Evolutionary conservation across 2,888 invertebrate genomes (phyloP).

Genomic region (Gymnosoma rotundatum): DNA sequence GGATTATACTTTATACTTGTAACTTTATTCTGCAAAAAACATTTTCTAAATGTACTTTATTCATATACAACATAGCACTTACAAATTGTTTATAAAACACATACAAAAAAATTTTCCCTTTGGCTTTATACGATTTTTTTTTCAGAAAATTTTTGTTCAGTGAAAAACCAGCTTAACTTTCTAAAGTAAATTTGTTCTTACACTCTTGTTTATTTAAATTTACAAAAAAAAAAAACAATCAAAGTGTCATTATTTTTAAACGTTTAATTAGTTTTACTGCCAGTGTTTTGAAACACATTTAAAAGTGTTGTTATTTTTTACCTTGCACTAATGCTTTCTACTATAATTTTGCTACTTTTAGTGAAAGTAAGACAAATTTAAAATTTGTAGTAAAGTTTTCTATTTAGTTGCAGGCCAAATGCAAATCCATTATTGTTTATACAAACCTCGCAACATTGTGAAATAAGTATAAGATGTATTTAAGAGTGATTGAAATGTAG

Average conservation of each 20-base stretch:
- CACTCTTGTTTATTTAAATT: constrained; percentile 11
- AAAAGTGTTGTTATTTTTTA: constrained; percentile 35
- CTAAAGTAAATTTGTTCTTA: not conserved
- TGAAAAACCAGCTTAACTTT: constrained; percentile 33
- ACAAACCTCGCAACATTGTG: constrained; percentile 77
- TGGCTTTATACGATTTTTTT: too few species aligned
- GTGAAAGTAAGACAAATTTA: constrained; percentile 58
- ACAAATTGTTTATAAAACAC: not conserved
- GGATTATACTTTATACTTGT: too few species aligned
- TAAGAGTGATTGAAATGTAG: constrained; percentile 78
- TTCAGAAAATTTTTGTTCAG: not conserved
- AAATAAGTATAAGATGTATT: constrained; percentile 80
- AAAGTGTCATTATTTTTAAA: constrained; percentile 59
- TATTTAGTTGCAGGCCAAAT: constrained; percentile 33
- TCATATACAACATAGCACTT: not conserved
- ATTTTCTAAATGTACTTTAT: constrained; percentile 18
- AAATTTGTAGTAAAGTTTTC: constrained; percentile 25
- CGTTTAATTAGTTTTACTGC: constrained; percentile 51
- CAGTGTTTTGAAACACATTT: constrained; percentile 11
- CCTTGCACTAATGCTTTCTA: constrained; percentile 10
- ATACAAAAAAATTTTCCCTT: too few species aligned
- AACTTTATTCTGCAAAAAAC: not conserved
- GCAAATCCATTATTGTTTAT: constrained; percentile 53
- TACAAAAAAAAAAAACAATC: constrained; percentile 51
- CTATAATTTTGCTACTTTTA: constrained; percentile 30